Conservation (phyloP, 1,140 invertebrate genomes). For the Cyclina sinensis region DNA sequence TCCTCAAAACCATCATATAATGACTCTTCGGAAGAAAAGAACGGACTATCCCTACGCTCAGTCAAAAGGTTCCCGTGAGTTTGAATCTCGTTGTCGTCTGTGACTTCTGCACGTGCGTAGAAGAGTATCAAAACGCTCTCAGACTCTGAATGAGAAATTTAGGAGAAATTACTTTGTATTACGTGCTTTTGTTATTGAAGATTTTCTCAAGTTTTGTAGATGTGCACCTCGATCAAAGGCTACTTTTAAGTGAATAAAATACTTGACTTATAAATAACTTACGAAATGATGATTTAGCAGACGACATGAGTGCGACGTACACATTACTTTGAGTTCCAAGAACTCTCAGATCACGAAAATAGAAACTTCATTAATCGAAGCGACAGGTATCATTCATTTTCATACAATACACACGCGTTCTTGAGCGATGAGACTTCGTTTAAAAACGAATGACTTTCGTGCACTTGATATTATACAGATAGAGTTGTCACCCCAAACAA, state of each 20-base stretch:
- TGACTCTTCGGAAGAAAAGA: slow-evolving; percentile 3
- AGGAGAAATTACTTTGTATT: background rate
- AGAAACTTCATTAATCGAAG: too few relatives aligned
- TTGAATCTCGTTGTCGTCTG: background rate
- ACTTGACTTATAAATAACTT: background rate
- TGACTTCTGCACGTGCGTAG: background rate
- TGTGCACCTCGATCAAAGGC: too few relatives aligned
- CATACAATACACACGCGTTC: too few relatives aligned
- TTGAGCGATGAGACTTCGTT: too few relatives aligned
- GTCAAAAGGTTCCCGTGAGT: background rate
- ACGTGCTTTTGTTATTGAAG: too few relatives aligned
- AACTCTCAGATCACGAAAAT: too few relatives aligned
- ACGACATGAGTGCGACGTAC: background rate
- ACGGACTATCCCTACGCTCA: background rate
- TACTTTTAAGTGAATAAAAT: background rate
- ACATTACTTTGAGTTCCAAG: too few relatives aligned
- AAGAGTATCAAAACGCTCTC: background rate
- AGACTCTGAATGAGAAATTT: background rate
- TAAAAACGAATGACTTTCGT: too few relatives aligned
- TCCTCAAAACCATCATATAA: background rate
- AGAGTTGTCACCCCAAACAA: too few relatives aligned
- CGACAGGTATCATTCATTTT: too few relatives aligned
- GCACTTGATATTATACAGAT: too few relatives aligned
- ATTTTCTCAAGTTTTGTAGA: too few relatives aligned
- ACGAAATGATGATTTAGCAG: background rate